Percentiles rank a stretch among this genome's conserved stretches.
phyloP scores from a whole-genome alignment of 2,888 invertebrate genomes.

The Heliconius erato region DNA sequence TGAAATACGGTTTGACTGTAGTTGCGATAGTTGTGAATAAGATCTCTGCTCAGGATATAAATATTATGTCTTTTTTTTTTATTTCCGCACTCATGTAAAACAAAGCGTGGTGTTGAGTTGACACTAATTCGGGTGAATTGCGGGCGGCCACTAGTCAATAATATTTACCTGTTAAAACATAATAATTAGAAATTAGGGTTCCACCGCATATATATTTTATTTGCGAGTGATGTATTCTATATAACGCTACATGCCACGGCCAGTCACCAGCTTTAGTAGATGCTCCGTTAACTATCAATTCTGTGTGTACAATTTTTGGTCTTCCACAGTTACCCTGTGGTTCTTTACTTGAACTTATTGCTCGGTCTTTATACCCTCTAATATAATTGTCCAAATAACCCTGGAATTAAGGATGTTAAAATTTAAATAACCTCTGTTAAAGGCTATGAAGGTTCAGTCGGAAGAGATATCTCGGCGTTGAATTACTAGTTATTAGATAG shows the following conservation, averaged over 20 bases:
- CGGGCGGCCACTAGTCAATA: not conserved
- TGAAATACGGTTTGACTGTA: too few relatives aligned
- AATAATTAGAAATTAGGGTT: conserved; percentile 63
- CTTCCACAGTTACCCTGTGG: conserved; percentile 59
- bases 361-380: conserved; percentile 1
- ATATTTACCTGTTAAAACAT: conserved; percentile 65
- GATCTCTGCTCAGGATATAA: too few relatives aligned
- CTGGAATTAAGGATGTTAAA: not conserved
- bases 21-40: too few relatives aligned
- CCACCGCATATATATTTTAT: conserved; percentile 74
- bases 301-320: conserved; percentile 62
- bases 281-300: conserved; percentile 66
- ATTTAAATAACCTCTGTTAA: too few relatives aligned
- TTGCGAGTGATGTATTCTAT: conserved; percentile 56
- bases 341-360: not conserved
- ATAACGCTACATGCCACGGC: conserved; percentile 76
- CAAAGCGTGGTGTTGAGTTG: too few relatives aligned
- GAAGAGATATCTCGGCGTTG: too few relatives aligned
- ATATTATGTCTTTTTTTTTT: too few relatives aligned
- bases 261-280: conserved; percentile 71
- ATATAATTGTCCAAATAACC: not conserved
- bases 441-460: too few relatives aligned
- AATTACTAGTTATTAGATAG: too few relatives aligned
- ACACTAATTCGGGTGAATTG: too few relatives aligned
- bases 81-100: too few relatives aligned